These are phyloP conservation scores for Polypedilum vanderplanki DNA, from an alignment of 1,140 invertebrate genomes.

Conservation along the genomic window DNA sequence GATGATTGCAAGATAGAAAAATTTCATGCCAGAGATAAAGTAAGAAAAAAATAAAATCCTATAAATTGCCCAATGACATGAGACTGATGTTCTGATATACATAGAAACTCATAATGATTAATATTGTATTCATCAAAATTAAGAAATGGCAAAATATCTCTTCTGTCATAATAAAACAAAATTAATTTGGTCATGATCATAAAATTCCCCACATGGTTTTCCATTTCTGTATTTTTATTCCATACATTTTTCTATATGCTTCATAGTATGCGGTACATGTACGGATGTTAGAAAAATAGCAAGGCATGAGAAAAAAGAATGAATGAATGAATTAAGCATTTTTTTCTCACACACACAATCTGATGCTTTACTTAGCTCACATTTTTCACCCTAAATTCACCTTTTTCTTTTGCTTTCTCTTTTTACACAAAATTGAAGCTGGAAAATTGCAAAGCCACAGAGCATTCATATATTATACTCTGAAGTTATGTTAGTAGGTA, in stretches of 20 bases:
- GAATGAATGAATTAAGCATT: conserved; percentile 19
- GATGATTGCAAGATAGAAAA: conserved; percentile 20
- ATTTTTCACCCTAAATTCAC: background rate
- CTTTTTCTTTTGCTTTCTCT: background rate
- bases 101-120: conserved; percentile 9
- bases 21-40: no score
- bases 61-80: conserved; percentile 11
- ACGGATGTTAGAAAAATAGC: background rate
- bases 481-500: background rate
- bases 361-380: conserved; percentile 12
- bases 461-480: background rate
- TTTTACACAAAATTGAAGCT: background rate
- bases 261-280: background rate
- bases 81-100: background rate
- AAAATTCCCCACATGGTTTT: background rate
- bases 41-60: no score
- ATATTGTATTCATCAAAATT: background rate
- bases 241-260: background rate
- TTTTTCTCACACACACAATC: background rate
- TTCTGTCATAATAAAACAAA: no score
- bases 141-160: background rate
- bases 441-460: conserved; percentile 16
- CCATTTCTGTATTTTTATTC: conserved; percentile 1
- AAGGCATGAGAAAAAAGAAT: background rate
- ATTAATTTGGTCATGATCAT: no score